A percentile compares a stretch with the other conserved stretches of the same genome.
Evolutionary conservation across 2,797 vertebrate genomes (phyloP).

Genomic region (Pangasius sanitwongsei): DNA sequence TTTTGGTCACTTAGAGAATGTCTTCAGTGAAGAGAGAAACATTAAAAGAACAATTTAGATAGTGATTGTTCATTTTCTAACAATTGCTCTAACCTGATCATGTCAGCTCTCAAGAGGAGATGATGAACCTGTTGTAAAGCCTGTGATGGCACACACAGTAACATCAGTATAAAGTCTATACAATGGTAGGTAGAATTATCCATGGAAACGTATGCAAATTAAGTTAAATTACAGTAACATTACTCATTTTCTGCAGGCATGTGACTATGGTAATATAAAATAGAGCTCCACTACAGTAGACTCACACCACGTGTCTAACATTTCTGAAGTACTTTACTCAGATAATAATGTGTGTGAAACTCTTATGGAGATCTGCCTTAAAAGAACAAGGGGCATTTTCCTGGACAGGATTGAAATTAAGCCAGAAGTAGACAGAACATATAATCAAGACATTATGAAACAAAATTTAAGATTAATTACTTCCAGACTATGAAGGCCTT

Average conservation of each 20-base stretch:
- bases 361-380: background rate
- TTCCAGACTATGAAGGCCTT: background rate
- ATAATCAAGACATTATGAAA: background rate
- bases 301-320: background rate
- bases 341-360: background rate
- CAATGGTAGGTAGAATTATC: background rate
- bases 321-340: background rate
- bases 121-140: background rate
- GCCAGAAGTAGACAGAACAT: background rate
- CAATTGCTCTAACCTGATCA: background rate
- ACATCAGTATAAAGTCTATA: background rate
- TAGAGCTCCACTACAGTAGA: background rate
- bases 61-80: background rate
- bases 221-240: background rate
- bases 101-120: background rate
- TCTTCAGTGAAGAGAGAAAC: background rate
- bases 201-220: background rate
- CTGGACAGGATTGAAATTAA: background rate
- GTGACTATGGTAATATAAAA: background rate
- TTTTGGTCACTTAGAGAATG: background rate
- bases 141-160: background rate
- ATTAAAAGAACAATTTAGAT: background rate
- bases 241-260: background rate
- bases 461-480: background rate
- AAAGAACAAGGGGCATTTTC: background rate